These are phyloP conservation scores for Campoplex capitator DNA, from an alignment of 2,888 invertebrate species.

Conservation along the genomic window DNA sequence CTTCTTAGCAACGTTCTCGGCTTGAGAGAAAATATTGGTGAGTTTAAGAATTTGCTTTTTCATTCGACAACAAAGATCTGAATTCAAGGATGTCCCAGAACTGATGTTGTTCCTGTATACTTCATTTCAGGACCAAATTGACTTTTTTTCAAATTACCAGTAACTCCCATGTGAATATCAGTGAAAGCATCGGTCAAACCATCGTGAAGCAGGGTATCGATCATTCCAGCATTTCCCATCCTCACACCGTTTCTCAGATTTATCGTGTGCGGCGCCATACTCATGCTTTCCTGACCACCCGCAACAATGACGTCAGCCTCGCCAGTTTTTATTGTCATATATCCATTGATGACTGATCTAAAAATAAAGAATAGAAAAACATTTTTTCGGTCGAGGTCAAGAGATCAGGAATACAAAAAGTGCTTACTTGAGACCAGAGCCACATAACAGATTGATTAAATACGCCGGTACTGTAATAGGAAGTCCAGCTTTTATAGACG, in stretches of 20 bases:
- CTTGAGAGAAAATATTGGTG: constrained; percentile 82
- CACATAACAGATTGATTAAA: constrained; percentile 92
- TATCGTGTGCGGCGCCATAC: constrained; percentile 89
- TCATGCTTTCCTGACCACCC: constrained; percentile 95
- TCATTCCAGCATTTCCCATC: constrained; percentile 88
- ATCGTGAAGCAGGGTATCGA: constrained; percentile 89
- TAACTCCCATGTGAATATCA: constrained; percentile 92
- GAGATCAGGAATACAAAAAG: neutral
- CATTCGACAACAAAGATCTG: neutral
- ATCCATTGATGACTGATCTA: constrained; percentile 89
- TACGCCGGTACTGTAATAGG: constrained; percentile 90
- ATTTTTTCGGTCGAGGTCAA: neutral
- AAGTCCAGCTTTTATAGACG: constrained; percentile 90
- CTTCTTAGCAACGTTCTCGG: constrained; percentile 91
- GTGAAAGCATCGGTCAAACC: constrained; percentile 91
- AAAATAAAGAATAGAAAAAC: constrained; percentile 57
- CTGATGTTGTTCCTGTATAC: neutral
- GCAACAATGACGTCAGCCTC: constrained; percentile 90
- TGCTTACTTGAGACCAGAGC: constrained; percentile 91
- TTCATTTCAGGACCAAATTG: neutral
- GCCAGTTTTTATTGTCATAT: constrained; percentile 88
- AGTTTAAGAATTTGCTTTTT: neutral
- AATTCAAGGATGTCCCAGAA: neutral
- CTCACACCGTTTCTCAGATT: constrained; percentile 88
- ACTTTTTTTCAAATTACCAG: constrained; percentile 85